Conservation (phyloP, 2,113 vertebrate genomes). For the Centropus bengalensis region DNA sequence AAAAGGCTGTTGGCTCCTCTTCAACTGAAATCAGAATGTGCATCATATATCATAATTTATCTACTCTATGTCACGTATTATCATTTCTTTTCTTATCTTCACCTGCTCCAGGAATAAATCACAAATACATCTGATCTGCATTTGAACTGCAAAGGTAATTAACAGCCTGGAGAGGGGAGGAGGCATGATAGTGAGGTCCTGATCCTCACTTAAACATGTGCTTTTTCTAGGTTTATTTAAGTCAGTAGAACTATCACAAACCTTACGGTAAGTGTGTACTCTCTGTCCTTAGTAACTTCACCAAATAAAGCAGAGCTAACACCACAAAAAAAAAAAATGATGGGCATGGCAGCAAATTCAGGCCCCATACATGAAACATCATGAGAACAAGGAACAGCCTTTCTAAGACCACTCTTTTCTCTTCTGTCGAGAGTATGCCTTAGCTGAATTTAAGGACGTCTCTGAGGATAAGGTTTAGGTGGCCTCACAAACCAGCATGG, state of each 20-base stretch:
- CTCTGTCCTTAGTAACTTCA: not conserved
- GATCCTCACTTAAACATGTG: not conserved
- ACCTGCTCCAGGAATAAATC: not conserved
- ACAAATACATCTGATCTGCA: not conserved
- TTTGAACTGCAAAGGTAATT: not conserved
- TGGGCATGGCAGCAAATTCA: not conserved
- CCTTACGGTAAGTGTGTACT: not conserved
- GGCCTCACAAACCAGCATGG: not conserved
- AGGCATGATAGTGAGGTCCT: not conserved
- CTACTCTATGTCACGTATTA: not conserved
- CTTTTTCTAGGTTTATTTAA: not conserved
- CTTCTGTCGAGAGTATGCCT: not conserved
- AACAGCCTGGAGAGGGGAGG: not conserved
- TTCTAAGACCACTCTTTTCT: not conserved
- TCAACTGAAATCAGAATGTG: not conserved
- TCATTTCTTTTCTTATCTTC: not conserved
- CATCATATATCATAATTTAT: not conserved
- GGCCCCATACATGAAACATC: not conserved
- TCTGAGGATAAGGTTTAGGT: not conserved
- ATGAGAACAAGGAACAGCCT: not conserved
- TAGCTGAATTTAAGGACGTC: not conserved
- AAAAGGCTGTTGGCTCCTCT: not conserved
- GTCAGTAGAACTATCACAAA: not conserved
- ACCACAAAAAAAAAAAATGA: not conserved
- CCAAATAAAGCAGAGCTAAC: not conserved